These are phyloP conservation scores for Tridacna gigas DNA, from an alignment of 2,888 invertebrate species.

Conservation along the genomic window DNA sequence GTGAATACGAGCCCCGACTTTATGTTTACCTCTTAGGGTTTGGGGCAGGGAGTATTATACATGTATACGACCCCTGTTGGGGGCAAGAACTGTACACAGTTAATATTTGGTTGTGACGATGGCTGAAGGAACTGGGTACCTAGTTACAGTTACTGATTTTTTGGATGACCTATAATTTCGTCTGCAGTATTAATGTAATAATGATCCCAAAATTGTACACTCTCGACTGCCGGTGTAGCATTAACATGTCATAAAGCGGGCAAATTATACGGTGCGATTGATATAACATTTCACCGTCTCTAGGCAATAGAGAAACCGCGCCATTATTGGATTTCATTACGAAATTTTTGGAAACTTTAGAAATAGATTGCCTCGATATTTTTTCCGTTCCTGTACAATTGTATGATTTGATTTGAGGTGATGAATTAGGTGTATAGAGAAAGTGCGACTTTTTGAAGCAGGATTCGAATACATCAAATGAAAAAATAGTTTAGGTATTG, in stretches of 20 bases:
- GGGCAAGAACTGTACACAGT: too few relatives aligned
- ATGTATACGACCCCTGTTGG: too few relatives aligned
- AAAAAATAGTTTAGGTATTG: too few relatives aligned
- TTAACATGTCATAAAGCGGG: slow-evolving; percentile 19
- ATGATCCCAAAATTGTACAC: slow-evolving; percentile 3
- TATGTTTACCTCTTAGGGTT: too few relatives aligned
- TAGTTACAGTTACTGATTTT: not conserved
- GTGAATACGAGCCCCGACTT: too few relatives aligned
- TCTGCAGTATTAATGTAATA: slow-evolving; percentile 8
- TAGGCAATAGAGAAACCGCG: not conserved
- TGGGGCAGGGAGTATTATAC: too few relatives aligned
- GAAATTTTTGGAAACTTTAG: not conserved
- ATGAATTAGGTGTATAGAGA: too few relatives aligned
- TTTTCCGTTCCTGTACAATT: not conserved
- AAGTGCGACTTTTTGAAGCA: too few relatives aligned
- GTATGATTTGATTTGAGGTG: not conserved
- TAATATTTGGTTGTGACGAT: too few relatives aligned
- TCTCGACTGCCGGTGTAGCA: not conserved
- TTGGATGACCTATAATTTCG: slow-evolving; percentile 17
- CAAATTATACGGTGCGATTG: slow-evolving; percentile 16
- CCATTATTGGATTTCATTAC: slow-evolving; percentile 10
- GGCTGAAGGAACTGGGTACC: not conserved
- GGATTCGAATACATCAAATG: too few relatives aligned
- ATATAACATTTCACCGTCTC: slow-evolving; percentile 20
- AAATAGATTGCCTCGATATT: not conserved